Evolutionary conservation across 2,113 vertebrate species (phyloP).

Genomic region (Aegithalos caudatus): DNA sequence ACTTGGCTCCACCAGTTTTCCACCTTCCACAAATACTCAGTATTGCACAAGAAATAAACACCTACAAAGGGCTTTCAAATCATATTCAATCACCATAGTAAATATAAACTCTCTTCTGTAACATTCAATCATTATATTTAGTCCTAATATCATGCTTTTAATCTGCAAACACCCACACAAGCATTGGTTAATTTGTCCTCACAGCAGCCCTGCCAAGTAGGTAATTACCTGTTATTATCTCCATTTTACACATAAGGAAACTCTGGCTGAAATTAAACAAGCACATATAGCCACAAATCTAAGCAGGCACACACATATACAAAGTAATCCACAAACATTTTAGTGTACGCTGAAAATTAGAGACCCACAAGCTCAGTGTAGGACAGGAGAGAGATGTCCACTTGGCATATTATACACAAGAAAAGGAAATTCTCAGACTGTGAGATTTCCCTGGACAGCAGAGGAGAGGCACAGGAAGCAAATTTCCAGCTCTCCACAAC

Average conservation of each 20-base stretch:
- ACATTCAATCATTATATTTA: slow-evolving; percentile 60
- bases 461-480: background rate
- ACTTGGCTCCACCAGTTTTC: background rate
- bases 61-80: background rate
- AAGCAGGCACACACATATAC: background rate
- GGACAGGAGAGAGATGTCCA: background rate
- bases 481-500: background rate
- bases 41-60: slow-evolving; percentile 8
- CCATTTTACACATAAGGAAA: slow-evolving; percentile 45
- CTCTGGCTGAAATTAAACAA: slow-evolving; percentile 32
- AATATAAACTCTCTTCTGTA: slow-evolving; percentile 33
- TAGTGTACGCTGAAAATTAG: background rate
- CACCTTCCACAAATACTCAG: background rate
- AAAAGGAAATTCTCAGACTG: background rate
- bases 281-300: background rate
- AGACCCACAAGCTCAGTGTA: background rate
- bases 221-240: slow-evolving; percentile 59
- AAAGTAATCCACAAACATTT: background rate
- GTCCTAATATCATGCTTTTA: slow-evolving; percentile 50
- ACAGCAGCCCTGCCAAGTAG: slow-evolving; percentile 51
- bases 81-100: background rate
- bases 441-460: background rate
- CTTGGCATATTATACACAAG: accelerated
- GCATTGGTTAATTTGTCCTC: slow-evolving; percentile 63
- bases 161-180: slow-evolving; percentile 53